These are phyloP conservation scores for Pterostichus niger DNA, from an alignment of 2,888 invertebrate species.

Conservation along the genomic window DNA sequence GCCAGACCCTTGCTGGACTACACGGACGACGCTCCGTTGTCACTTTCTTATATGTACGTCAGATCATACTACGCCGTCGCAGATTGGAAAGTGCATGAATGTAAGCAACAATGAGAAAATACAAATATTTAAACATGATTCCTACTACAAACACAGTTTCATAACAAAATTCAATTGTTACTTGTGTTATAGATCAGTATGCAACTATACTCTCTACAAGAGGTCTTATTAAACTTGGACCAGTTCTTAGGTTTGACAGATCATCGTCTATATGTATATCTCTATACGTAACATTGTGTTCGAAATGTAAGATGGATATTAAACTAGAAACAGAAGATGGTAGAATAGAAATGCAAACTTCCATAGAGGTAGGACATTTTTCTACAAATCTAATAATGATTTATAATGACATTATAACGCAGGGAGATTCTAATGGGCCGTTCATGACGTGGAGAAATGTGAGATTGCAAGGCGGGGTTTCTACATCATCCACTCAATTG, in stretches of 20 bases:
- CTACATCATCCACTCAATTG: not conserved
- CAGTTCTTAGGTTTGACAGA: not conserved
- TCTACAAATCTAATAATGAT: not conserved
- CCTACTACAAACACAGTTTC: too few species aligned
- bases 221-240: not conserved
- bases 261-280: conserved; percentile 38
- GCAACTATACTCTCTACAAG: not conserved
- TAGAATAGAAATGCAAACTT: not conserved
- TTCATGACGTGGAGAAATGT: conserved; percentile 9
- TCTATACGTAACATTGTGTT: conserved; percentile 39
- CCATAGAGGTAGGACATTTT: not conserved
- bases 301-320: conserved; percentile 11
- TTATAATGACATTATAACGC: not conserved
- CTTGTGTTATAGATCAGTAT: too few species aligned
- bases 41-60: not conserved
- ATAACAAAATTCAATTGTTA: too few species aligned
- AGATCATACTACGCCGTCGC: not conserved
- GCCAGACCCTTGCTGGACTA: not conserved
- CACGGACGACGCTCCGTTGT: conserved; percentile 9
- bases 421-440: not conserved
- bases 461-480: not conserved
- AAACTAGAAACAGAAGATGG: not conserved
- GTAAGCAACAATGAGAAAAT: conserved; percentile 2
- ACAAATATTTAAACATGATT: not conserved
- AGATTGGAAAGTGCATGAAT: conserved; percentile 56